Base-by-base conservation (phyloP, 2,797 vertebrate species). In the Fringilla coelebs region DNA sequence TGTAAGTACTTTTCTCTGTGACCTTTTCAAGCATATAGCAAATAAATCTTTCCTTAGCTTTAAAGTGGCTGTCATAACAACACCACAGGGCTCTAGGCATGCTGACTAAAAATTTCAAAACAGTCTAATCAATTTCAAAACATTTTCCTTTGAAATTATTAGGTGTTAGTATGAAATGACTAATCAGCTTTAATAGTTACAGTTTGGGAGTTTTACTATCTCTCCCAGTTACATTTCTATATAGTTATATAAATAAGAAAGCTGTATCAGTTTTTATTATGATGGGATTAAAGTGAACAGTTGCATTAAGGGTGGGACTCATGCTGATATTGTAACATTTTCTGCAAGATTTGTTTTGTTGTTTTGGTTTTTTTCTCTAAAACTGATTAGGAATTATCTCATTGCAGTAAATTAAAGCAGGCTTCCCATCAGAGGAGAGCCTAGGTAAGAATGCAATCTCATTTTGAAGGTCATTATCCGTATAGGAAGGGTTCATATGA, bases 41-140 rank as follows among this genome's bases (percentile, higher is more conserved):
- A 93, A 94, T 91, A 94, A 95, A 87, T 91, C 70, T 86, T 92
- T 78, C 43, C 66, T 83, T 89, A 57, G 31, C 31, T 93, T 90
- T 91, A 74, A 96, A 88, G 82, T 62, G 78, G 43, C 87, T 95
- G 70, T 95, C 82, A 88, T 82, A 92, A 90, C 48, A 85, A n/a
- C 57, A 93, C 32, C 58, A 78, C 70, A 83, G 83, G 48, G 36
- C 70, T 83, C 49, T 85, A 91, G 76, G 46, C 12, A 6, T 52
- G 28, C 66, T 81, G 58, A 75, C 77, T 80, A 89, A 68, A 32
- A 85, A 77, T 85, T 94, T 90, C 36, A 61, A 77, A 96, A 49
- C 19, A 77, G 21, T 63, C 26, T 65, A 85, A 85, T 63, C 26
- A 63, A 68, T 82, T 82, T 71, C 19, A 60, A 87, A 82, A 46